Base-by-base conservation (phyloP, 2,888 invertebrate species). In the Hemistola chrysoprasaria region DNA sequence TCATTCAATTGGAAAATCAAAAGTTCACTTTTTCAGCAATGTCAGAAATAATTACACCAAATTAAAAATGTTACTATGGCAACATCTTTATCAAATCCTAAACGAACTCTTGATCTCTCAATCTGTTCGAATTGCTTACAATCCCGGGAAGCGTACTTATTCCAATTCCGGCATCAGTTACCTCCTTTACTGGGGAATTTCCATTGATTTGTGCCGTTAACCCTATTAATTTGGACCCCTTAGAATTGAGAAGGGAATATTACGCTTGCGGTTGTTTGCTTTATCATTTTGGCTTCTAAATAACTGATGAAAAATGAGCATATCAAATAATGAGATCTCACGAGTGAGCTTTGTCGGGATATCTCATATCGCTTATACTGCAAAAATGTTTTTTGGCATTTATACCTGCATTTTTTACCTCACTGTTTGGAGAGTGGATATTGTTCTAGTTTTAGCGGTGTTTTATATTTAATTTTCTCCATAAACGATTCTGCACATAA, bases 101-200 rank as follows among this genome's bases (percentile, higher is more conserved):
- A 53, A 44, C 41, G 46, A 45, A 35, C 32, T 42, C 48, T 45
- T 50, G 44, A 56, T 53, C 50, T 47, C 42, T 46, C 50, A 50
- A 47, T 47, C 41, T 47, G 44, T 25, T 42, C 29, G 38, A 44
- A 50, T 46, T 50, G 37, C 48, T 46, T 31, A 38, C 48, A 50
- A 53, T 44, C 37, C 44, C 42, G 48, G 41, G 25, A 35, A 39
- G 29, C 39, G 46, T 48, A 44, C 41, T 47, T 44, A 48, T 48
- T 53, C 37, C 35, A 50, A 44, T 44, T 40, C 35, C 40, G 24
- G 42, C 24, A 27, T 44, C 43, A 39, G 38, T 39, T 44, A 44
- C 43, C 43, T 44, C 38, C 38, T 38, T 29, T 27, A 34, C 23
- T 7, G 21, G 29, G 43, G 38, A 44, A 44, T 44, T 44, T 39